phyloP scores from a whole-genome alignment of 2,797 vertebrate genomes.

The Chloroceryle amazona region DNA sequence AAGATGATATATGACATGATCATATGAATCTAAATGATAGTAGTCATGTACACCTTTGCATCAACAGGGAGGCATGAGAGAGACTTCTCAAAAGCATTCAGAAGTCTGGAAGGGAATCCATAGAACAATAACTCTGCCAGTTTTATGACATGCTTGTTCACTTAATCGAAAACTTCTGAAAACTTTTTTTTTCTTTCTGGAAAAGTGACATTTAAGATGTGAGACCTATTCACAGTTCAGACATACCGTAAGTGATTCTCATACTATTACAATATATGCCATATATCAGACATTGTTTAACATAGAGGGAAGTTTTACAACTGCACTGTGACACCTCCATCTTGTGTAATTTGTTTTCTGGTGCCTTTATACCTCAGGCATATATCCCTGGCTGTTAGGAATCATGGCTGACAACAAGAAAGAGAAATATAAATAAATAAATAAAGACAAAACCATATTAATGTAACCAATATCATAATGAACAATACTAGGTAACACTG shows the following conservation, averaged over 20 bases:
- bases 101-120: neutral
- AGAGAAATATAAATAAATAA: neutral
- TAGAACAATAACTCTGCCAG: neutral
- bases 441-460: neutral
- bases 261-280: neutral
- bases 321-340: neutral
- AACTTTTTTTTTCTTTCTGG: neutral
- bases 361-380: neutral
- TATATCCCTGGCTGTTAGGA: neutral
- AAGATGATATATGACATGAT: neutral
- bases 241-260: neutral
- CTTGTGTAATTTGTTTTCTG: neutral
- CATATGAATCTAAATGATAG: neutral
- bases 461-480: neutral
- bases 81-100: neutral
- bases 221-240: neutral
- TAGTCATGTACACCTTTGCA: accelerated
- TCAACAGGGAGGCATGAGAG: accelerated
- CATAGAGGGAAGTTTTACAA: neutral
- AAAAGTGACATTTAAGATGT: neutral
- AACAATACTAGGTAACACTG: neutral
- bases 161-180: neutral
- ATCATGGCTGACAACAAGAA: neutral
- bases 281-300: neutral
- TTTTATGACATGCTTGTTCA: neutral